Base-by-base conservation (phyloP, 1,140 invertebrate genomes). In the Bombus vancouverensis region DNA sequence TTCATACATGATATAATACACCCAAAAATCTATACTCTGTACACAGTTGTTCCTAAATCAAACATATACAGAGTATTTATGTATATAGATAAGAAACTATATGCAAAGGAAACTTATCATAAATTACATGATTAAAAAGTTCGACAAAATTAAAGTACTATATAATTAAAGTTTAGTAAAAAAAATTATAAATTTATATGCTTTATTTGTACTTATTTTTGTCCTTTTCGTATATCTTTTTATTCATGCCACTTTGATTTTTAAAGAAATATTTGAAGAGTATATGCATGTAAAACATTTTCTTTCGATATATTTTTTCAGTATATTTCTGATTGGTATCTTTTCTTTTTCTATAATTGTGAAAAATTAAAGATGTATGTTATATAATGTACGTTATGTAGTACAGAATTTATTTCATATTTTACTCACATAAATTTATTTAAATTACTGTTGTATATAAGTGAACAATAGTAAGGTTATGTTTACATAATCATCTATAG, bases 11-110 rank as follows among this genome's bases (percentile, higher is more conserved):
- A 28, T 44, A 68, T 44, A 68, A 53, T 53, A 42, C 25, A 83
- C n/a, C n/a, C 12, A 0, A 44, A 42, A 53, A 32, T 34, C 47
- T 13, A 37, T 42, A 75, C 42, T 75, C 66, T 39, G 42, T 66
- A 47, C 25, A 39, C 47, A 65, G 25, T 37, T n/a, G 42, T 59
- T 82, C 39, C 57, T 75, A 47, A 15, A 82, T 82, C 25, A 25
- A 66, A 12, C 57, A 82, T 82, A 28, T 57, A 82, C 9, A 37
- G 12, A 34, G 32, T 37, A 70, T 53, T 22, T 53, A 8, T 53
- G 18, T 22, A 53, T 53, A 53, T 53, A 74, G 71, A 74, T 82
- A 82, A 73, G 57, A 59, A 65, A 74, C 80, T 37, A 47, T 53
- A 81, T 47, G n/a, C 22, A 39, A 73, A n/a, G 10, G 18, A 47